Base-by-base conservation (phyloP, 2,113 vertebrate genomes). In the Microcebus ravelobensis region DNA sequence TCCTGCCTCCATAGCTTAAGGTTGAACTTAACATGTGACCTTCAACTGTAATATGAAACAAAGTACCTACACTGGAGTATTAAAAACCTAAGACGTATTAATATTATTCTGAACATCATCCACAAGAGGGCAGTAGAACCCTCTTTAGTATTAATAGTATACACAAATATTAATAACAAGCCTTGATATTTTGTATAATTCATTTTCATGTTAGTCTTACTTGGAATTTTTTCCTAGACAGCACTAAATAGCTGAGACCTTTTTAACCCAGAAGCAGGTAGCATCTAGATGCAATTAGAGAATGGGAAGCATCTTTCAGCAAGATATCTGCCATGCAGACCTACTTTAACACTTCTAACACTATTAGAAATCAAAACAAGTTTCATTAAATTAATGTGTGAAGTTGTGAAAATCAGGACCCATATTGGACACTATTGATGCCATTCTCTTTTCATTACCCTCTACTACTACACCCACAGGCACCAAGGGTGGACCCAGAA, bases 121-220 rank as follows among this genome's bases (percentile, higher is more conserved):
- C 96, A 96, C 74, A 48, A 93, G 90, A 90, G 61, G 81, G 68
- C 92, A 87, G 34, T n/a, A 92, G 21, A 92, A 86, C 67, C 42
- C 81, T 79, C 48, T 63, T 48, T 12, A 29, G 34, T 27, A 59
- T 48, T 14, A 34, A 29, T 31, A 59, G 18, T 5, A 39, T 5
- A 92, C 50, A 82, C 65, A 95, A 85, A 77, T 20, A 6, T 18
- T 55, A 55, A 55, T 55, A 55, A 55, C 52, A 55, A 21, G 55
- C 18, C 18, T 21, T 57, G 55, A 57, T 7, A 20, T 57, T 57
- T 12, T 50, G 14, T 48, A 84, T 34, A 59, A 88, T 86, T 70
- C 52, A 81, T 90, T 86, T 90, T 86, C 87, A 92, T 20, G 13
- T 34, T 52, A 82, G 73, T 14, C 45, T 96, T 57, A 17, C 36